These are phyloP conservation scores for Xestia sexstrigata DNA, from an alignment of 2,888 invertebrate genomes.

Conservation along the genomic window DNA sequence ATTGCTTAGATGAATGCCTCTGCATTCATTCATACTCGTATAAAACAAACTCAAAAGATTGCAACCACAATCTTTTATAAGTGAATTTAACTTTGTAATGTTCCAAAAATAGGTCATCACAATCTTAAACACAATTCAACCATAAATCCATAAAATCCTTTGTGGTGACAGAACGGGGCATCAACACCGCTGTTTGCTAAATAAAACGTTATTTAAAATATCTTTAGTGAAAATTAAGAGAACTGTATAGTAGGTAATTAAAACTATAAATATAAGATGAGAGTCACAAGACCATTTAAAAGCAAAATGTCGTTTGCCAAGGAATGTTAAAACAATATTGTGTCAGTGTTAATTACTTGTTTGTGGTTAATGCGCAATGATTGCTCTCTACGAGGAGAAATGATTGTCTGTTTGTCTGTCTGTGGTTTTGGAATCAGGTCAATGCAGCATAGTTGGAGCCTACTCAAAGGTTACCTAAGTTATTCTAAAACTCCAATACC, in stretches of 20 bases:
- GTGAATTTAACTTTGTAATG: background rate
- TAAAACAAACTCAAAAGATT: background rate
- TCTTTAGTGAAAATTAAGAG: constrained; percentile 51
- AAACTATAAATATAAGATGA: constrained; percentile 62
- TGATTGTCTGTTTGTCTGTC: constrained; percentile 18
- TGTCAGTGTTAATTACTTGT: constrained; percentile 64
- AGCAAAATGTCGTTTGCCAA: constrained; percentile 63
- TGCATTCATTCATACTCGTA: background rate
- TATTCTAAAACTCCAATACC: background rate
- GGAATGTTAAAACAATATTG: constrained; percentile 60
- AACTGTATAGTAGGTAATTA: constrained; percentile 54
- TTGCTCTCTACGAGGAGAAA: constrained; percentile 9
- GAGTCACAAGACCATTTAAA: constrained; percentile 56
- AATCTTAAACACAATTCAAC: constrained; percentile 12
- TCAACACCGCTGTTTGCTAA: constrained; percentile 31
- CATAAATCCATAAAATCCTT: constrained; percentile 37
- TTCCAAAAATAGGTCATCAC: constrained; percentile 5
- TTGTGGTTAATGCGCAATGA: constrained; percentile 53
- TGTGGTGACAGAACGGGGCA: constrained; percentile 55
- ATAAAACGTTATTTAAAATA: constrained; percentile 51
- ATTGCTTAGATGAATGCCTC: too few relatives aligned
- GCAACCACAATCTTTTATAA: background rate
- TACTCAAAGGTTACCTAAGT: background rate
- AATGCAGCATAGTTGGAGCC: background rate
- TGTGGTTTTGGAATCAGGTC: background rate